Evolutionary conservation across 2,888 invertebrate genomes (phyloP).

Genomic region (Leucoma salicis): DNA sequence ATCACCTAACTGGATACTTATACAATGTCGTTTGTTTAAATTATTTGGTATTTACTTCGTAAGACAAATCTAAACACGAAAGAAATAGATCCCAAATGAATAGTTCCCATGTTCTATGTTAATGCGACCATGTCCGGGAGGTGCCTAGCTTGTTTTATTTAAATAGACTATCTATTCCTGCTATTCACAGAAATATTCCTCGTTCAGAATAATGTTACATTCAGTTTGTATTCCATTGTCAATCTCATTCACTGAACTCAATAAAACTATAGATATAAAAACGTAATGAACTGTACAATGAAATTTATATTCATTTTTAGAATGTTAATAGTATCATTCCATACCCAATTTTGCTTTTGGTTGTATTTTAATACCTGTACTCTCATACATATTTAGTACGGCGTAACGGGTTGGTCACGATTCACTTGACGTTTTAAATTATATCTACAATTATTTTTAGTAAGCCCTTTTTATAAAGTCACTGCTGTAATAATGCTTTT

Average conservation of each 20-base stretch:
- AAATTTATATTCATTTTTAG: neutral
- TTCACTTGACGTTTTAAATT: conserved; percentile 42
- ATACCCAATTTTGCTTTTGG: conserved; percentile 39
- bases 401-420: conserved; percentile 56
- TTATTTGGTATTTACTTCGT: no score
- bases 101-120: conserved; percentile 45
- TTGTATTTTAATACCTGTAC: conserved; percentile 71
- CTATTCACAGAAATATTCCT: conserved; percentile 28
- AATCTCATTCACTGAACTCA: neutral
- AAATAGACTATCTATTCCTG: conserved; percentile 57
- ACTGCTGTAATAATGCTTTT: no score
- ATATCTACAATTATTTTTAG: conserved; percentile 34
- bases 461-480: no score
- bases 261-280: neutral
- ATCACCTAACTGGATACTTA: no score
- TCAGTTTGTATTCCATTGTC: conserved; percentile 9
- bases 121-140: conserved; percentile 49
- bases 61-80: conserved; percentile 24
- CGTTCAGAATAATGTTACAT: neutral
- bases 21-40: no score
- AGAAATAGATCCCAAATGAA: conserved; percentile 34
- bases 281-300: conserved; percentile 8
- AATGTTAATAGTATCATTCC: conserved; percentile 9
- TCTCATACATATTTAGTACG: conserved; percentile 66
- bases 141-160: conserved; percentile 55